phyloP scores from a whole-genome alignment of 2,797 vertebrate species.

The Acanthiza pusilla region DNA sequence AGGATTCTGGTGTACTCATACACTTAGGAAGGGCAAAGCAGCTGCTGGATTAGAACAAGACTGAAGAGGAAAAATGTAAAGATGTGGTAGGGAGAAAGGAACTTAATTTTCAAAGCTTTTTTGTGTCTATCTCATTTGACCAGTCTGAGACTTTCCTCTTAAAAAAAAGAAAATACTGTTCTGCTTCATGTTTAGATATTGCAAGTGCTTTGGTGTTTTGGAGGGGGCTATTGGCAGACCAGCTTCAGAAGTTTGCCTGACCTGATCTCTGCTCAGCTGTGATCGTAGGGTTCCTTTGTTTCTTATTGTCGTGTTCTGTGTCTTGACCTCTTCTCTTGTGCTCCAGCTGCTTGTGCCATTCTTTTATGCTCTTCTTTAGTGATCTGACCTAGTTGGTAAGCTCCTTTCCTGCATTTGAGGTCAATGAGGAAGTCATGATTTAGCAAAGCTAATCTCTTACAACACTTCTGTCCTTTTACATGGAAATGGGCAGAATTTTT shows the following conservation, averaged over 20 bases:
- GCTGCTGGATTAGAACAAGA: not conserved
- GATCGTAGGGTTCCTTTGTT: not conserved
- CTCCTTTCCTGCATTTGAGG: not conserved
- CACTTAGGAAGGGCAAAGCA: not conserved
- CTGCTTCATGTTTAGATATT: not conserved
- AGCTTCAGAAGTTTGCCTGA: not conserved
- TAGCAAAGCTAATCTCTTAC: not conserved
- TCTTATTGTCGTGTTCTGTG: not conserved
- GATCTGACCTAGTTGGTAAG: not conserved
- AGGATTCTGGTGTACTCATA: not conserved
- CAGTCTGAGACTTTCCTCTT: not conserved
- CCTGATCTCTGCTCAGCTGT: not conserved
- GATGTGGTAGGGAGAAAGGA: not conserved
- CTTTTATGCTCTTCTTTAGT: not conserved
- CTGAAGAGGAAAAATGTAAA: not conserved
- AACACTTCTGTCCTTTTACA: not conserved
- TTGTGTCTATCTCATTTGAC: not conserved
- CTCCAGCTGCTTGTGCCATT: slow-evolving; percentile 2
- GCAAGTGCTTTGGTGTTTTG: not conserved
- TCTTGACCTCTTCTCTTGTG: slow-evolving; percentile 2
- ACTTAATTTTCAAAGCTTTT: not conserved
- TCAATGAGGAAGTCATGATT: not conserved
- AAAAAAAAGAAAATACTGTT: not conserved
- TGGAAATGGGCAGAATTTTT: not conserved
- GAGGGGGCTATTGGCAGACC: not conserved